Evolutionary conservation across 2,113 vertebrate genomes (phyloP), one percentile per base, ranked within the genome.

Genomic region (Microtus pennsylvanicus): DNA sequence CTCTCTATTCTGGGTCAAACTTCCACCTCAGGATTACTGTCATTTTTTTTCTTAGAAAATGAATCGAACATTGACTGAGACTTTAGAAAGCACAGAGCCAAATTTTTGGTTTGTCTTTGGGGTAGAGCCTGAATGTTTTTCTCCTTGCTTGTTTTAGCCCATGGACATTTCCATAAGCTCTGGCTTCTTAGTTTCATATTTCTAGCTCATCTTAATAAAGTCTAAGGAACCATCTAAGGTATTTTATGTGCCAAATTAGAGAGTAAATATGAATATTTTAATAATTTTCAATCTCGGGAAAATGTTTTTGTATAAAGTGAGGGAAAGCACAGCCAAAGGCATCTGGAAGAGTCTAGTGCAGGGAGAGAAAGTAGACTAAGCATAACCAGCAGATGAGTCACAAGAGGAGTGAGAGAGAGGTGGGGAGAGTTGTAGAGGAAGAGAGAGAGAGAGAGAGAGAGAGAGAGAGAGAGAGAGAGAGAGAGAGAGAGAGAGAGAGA

Each of bases 11-110:
- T 75, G 28, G 86, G 91, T 82, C 63, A 93, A 74, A 45, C 47
- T 91, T 67, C 69, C 90, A 93, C 52, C 80, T 77, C 47, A 63
- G 83, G 58, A 83, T 63, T 89, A 63, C 61, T 58, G 89, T 65
- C 42, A 83, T 65, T 94, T 89, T 63, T 63, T 70, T 94, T 92
- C 88, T 95, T 45, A 83, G 83, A 80, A 78, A 95, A 93, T 80
- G 74, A 91, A 69, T 92, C 92, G 87, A 77, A 61, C 69, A 52
- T 70, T 61, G 82, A 83, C 87, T 95, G 78, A 75, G 52, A 52
- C 55, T 67, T 93, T 77, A 63, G 87, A 87, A 95, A 91, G 17
- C 47, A 67, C 28, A 89, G 10, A 87, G 90, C 35, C 90, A 87
- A 91, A 58, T 77, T 87, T 80, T 92, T 26, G 74, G 69, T 87